Base-by-base conservation (phyloP, 2,797 vertebrate genomes). In the Forpus xanthops region DNA sequence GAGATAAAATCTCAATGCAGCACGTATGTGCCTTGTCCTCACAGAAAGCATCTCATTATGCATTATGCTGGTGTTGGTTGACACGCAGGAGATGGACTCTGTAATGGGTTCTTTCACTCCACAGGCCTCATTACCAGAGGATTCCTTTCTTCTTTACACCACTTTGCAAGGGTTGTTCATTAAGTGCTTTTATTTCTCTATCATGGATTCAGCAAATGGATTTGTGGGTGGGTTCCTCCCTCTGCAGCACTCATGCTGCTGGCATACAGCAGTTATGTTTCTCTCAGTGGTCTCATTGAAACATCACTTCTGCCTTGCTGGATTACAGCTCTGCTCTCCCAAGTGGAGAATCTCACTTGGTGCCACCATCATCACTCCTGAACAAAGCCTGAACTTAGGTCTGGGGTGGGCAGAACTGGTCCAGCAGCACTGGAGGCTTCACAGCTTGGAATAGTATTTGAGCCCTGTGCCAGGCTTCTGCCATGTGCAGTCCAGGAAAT, bases 11-110 rank as follows among this genome's bases (percentile, higher is more conserved):
- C 56, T 37, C 65, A n/a, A 7, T 87, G 60, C 37, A 31, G 47
- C 39, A 15, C 11, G 0, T 2, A 5, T 0, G 10, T 7, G 44
- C 66, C 50, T 62, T 1, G 4, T 31, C 65, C 49, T 71, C n/a
- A 0, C 58, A 16, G 82, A 10, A 75, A 0, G 31, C 31, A 0
- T 39, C 49, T 70, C 39, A 0, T 31, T 17, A 0, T 10, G 20
- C 4, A 1, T 55, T 65, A 7, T 2, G 0, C 82, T 66, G 72
- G 8, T 35, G 47, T 18, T 27, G 11, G 17, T 5, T 60, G 70
- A 11, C 4, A 8, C 44, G 3, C 44, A 11, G 50, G 61, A 61
- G 66, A 31, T 55, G 55, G 61, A 28, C 68, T 60, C 75, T 49
- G 35, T 31, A 64, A 8, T 30, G 6, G 39, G 24, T 62, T 71